Evolutionary conservation across 1,140 invertebrate species (phyloP).

Genomic region (Drosophila murphyi): DNA sequence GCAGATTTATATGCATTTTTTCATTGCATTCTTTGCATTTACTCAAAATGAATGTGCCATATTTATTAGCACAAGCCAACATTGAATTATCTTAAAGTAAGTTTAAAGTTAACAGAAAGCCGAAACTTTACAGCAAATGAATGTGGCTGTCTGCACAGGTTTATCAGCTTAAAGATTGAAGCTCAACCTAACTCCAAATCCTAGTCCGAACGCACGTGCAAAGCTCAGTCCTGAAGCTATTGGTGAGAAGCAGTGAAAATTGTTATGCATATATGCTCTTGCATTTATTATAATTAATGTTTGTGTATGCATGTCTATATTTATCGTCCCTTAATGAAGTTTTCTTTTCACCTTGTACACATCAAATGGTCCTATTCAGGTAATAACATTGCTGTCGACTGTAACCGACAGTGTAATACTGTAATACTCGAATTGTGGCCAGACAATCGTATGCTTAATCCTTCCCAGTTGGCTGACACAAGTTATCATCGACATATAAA

Average conservation of each 20-base stretch:
- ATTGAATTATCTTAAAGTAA: neutral
- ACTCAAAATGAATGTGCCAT: neutral
- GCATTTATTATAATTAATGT: neutral
- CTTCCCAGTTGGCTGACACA: too few relatives aligned
- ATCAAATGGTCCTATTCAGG: neutral
- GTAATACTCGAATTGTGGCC: too few relatives aligned
- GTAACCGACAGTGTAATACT: too few relatives aligned
- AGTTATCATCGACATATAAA: too few relatives aligned
- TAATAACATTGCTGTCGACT: too few relatives aligned
- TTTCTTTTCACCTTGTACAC: neutral
- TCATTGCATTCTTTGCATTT: neutral
- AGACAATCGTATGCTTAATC: too few relatives aligned
- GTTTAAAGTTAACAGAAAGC: too few relatives aligned
- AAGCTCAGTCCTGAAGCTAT: constrained; percentile 12
- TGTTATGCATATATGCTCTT: neutral
- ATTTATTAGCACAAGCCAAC: neutral
- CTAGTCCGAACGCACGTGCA: constrained; percentile 4
- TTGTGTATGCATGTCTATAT: neutral
- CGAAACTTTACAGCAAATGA: neutral
- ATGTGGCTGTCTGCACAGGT: neutral
- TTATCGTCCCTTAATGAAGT: neutral
- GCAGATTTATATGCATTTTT: neutral
- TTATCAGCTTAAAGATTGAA: constrained; percentile 5
- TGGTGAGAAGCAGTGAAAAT: constrained; percentile 4
- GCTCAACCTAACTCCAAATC: constrained; percentile 1